Base-by-base conservation (phyloP, 1,140 invertebrate genomes). In the Tetraneura akinire region DNA sequence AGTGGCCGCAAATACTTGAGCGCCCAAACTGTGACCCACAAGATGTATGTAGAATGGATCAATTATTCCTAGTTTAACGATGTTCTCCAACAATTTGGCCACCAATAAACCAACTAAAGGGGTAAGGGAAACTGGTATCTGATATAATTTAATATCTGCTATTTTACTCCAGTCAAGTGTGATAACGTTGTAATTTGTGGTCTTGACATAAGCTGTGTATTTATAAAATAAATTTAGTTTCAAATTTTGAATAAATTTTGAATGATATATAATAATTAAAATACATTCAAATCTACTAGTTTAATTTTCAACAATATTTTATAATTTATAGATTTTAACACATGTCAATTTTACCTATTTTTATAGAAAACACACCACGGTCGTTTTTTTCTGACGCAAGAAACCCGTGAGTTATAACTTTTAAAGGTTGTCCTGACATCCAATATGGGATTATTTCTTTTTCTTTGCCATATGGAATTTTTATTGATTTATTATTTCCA, bases 1-100 rank as follows among this genome's bases (percentile, higher is more conserved):
- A 0, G 91, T 88, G 80, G 92, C 91, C 1, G 93, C 93, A 1
- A 91, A 90, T 26, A 95, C 90, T 82, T 96, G 94, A 0, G 93
- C 91, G 0, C 94, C 94, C 8, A 96, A 86, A 82, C 93, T 95
- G 86, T 95, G 94, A 0, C 94, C 94, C 1, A 82, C 81, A 16
- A 82, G 16, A 51, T 82, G 81, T 29, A 82, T 68, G 16, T 78
- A 26, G 6, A 66, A n/a, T 3, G 53, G 53, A 3, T 74, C 32
- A 6, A 74, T 68, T 1, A 80, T 37, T 3, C 21, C 51, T 13
- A 81, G 29, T 8, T 80, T 45, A 1, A 82, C 55, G n/a, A 83
- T 23, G 23, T 70, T 73, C 47, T 83, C 80, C 29, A 83, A 71
- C 16, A 83, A 49, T 21, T 62, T 11, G 9, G 82, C 83, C 3